phyloP scores from a whole-genome alignment of 1,140 invertebrate species.

The Drosophila teissieri region DNA sequence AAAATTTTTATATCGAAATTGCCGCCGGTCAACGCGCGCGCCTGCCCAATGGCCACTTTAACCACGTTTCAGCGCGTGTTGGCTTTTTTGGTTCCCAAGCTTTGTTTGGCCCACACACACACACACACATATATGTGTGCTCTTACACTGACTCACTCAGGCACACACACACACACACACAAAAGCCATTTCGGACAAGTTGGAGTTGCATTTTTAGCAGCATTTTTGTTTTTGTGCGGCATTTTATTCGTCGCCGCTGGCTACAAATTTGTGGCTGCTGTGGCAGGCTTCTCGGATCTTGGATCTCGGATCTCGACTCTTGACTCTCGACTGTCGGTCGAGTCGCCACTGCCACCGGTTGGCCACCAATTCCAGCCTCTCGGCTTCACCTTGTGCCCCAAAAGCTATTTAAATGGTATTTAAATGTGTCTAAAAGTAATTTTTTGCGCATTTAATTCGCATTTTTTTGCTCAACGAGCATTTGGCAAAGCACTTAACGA shows the following conservation, averaged over 20 bases:
- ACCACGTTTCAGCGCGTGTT: slow-evolving; percentile 69
- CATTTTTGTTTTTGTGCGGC: slow-evolving; percentile 79
- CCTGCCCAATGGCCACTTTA: slow-evolving; percentile 57
- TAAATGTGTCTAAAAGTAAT: slow-evolving; percentile 82
- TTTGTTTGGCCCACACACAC: slow-evolving; percentile 61
- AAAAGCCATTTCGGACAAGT: slow-evolving; percentile 53
- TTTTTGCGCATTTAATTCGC: slow-evolving; percentile 79
- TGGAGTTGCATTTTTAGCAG: slow-evolving; percentile 81
- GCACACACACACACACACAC: slow-evolving; percentile 2
- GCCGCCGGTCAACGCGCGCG: slow-evolving; percentile 59
- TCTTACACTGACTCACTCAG: slow-evolving; percentile 15
- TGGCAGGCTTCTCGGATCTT: slow-evolving; percentile 14
- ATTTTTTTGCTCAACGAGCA: slow-evolving; percentile 53
- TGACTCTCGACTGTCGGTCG: neutral
- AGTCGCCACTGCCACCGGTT: slow-evolving; percentile 43
- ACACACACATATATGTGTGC: slow-evolving; percentile 2
- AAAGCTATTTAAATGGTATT: slow-evolving; percentile 84
- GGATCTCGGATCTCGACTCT: neutral
- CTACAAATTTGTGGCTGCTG: slow-evolving; percentile 72
- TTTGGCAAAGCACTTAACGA: slow-evolving; percentile 56
- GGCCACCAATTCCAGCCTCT: slow-evolving; percentile 40
- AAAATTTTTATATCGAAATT: slow-evolving; percentile 69
- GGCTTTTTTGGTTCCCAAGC: slow-evolving; percentile 76
- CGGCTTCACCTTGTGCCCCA: slow-evolving; percentile 75
- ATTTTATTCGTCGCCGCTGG: slow-evolving; percentile 79